Conservation (phyloP, 2,888 invertebrate species). For the Drosophila colorata region DNA sequence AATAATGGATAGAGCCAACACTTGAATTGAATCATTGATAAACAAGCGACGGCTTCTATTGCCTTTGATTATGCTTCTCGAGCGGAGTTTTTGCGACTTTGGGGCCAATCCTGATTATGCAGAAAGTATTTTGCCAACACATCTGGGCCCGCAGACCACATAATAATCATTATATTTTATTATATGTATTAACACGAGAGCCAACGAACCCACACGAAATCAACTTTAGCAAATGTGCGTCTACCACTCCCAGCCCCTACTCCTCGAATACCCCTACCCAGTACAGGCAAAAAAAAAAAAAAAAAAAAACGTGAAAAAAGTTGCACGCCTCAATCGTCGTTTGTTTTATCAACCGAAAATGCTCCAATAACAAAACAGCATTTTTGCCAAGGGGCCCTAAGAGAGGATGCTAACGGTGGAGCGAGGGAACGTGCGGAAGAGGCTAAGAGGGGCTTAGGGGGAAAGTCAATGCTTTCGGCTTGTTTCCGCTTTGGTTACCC, state of each 20-base stretch:
- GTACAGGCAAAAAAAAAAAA: too few relatives aligned
- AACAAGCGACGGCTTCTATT: constrained; percentile 47
- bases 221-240: constrained; percentile 31
- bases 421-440: neutral
- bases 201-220: constrained; percentile 28
- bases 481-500: constrained; percentile 26
- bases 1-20: constrained; percentile 14
- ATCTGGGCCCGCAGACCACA: constrained; percentile 49
- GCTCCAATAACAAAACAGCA: constrained; percentile 61
- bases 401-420: neutral
- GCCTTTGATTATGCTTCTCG: constrained; percentile 46
- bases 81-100: constrained; percentile 5
- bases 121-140: constrained; percentile 39
- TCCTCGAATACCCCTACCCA: too few relatives aligned
- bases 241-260: neutral
- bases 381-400: constrained; percentile 18
- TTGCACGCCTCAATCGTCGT: constrained; percentile 37
- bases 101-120: constrained; percentile 43
- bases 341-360: constrained; percentile 58
- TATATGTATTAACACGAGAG: constrained; percentile 52
- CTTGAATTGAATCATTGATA: constrained; percentile 76
- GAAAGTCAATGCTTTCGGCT: constrained; percentile 34
- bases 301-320: constrained; percentile 16
- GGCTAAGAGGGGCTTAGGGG: neutral
- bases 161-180: constrained; percentile 75